Percentiles rank a stretch among this genome's conserved stretches.
These are phyloP conservation scores for Coreius guichenoti DNA, from an alignment of 2,797 vertebrate genomes.

Conservation along the genomic window DNA sequence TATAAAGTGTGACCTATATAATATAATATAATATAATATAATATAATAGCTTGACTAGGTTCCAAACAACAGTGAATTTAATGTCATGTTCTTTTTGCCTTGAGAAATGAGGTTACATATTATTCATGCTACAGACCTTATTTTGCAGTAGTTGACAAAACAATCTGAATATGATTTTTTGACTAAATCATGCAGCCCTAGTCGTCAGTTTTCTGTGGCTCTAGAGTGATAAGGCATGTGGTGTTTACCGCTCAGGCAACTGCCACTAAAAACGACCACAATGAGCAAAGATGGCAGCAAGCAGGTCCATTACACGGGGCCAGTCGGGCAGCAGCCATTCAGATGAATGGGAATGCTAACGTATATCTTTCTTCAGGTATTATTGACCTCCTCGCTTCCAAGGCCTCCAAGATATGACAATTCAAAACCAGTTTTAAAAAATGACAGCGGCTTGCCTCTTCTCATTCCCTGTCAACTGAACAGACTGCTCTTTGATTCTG, in stretches of 20 bases:
- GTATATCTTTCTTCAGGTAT: neutral
- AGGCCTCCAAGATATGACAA: neutral
- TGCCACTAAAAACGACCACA: neutral
- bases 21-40: no score
- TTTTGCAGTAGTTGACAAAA: neutral
- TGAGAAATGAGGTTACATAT: neutral
- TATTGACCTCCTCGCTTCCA: neutral
- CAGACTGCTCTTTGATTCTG: constrained; percentile 71
- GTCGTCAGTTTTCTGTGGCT: neutral
- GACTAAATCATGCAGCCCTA: neutral
- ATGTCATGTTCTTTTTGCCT: neutral
- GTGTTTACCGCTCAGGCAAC: neutral
- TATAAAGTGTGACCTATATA: no score
- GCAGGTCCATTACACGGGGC: neutral
- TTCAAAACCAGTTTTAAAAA: constrained; percentile 16
- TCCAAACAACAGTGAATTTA: no score
- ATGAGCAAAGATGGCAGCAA: neutral
- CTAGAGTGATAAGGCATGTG: neutral
- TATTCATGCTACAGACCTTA: neutral
- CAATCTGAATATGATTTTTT: neutral
- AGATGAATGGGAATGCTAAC: neutral
- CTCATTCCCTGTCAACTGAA: constrained; percentile 67
- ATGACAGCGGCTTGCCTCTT: constrained; percentile 37
- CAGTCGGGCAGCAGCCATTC: neutral
- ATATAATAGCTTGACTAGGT: no score